Base-by-base conservation (phyloP, 2,888 invertebrate species). In the Caenorhabditis becei region DNA sequence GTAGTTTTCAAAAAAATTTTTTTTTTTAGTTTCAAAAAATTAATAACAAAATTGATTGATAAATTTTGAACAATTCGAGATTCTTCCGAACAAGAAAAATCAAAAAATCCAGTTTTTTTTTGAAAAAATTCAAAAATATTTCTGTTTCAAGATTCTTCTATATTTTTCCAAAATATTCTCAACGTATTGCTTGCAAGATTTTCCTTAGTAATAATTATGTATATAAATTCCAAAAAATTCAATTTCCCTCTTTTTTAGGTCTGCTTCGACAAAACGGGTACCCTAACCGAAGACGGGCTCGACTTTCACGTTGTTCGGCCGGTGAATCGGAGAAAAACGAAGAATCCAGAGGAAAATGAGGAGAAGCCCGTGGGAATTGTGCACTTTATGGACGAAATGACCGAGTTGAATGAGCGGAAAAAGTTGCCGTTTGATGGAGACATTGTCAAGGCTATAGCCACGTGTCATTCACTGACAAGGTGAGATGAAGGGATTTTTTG, bases 201-300 rank as follows among this genome's bases (percentile, higher is more conserved):
- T 35, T 35, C 10, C n/a, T n/a, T n/a, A n/a, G n/a, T n/a, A n/a
- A n/a, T n/a, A n/a, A n/a, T n/a, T n/a, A n/a, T n/a, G n/a, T n/a
- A n/a, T n/a, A n/a, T n/a, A 44, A 44, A 44, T 32, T 7, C n/a
- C n/a, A n/a, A n/a, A n/a, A n/a, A n/a, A n/a, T n/a, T n/a, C 32
- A 4, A 32, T 32, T 4, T 32, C 10, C 32, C 32, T 32, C 10
- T 41, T 37, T 24, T 61, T 20, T 20, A 84, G 84, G 84, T 92
- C 82, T 93, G 92, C 86, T 93, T 93, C 90, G 93, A 93, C 86
- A 93, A 93, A 91, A 93, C 92, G 54, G 91, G 91, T 49, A 91
- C 91, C 16, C 82, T 91, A 20, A 91, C 91, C 3, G 91, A 91
- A 83, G 91, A 91, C 79, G 91, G 91, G 14, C 84, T 91, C 26